These are phyloP conservation scores for Aurelia aurita complex sp. Pacific DNA, from an alignment of 30 jellyfish, hydroid and myxozoan species.

Conservation along the genomic window DNA sequence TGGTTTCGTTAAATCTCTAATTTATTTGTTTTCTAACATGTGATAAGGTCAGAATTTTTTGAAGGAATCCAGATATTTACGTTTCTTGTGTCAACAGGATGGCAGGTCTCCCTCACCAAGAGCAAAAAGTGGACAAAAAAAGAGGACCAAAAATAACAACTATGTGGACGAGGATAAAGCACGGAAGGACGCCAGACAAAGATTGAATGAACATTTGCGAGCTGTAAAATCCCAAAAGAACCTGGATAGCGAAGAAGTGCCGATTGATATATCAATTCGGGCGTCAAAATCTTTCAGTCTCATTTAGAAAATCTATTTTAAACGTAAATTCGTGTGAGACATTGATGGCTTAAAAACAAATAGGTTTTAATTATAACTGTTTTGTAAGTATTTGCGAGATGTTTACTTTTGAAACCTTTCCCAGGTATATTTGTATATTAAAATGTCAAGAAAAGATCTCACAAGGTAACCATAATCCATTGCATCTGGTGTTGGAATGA, in stretches of 20 bases:
- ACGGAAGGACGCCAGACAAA: conserved; percentile 74
- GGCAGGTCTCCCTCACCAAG: conserved; percentile 69
- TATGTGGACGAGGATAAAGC: conserved; percentile 74
- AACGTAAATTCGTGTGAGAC: not conserved
- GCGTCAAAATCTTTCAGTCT: conserved; percentile 33
- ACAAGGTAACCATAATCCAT: not conserved
- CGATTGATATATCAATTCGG: conserved; percentile 24
- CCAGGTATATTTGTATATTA: too few species aligned
- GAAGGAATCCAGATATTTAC: too few species aligned
- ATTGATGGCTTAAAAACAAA: not conserved
- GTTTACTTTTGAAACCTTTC: too few species aligned
- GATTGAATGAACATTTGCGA: conserved; percentile 64
- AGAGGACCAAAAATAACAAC: conserved; percentile 48
- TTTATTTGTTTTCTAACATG: too few species aligned
- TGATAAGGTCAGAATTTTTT: too few species aligned
- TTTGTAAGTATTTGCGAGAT: not conserved
- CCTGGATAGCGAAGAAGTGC: conserved; percentile 11
- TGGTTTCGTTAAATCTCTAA: too few species aligned
- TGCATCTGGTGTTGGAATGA: not conserved
- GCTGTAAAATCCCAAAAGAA: conserved; percentile 53
- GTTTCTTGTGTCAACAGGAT: conserved; percentile 15
- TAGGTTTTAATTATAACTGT: conserved; percentile 15
- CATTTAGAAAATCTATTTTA: not conserved
- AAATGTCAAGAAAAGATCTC: not conserved
- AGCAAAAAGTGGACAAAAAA: conserved; percentile 57